Percentiles rank a stretch among this genome's conserved stretches.
These are phyloP conservation scores for Pandemis corylana DNA, from an alignment of 2,888 invertebrate genomes.

Conservation along the genomic window DNA sequence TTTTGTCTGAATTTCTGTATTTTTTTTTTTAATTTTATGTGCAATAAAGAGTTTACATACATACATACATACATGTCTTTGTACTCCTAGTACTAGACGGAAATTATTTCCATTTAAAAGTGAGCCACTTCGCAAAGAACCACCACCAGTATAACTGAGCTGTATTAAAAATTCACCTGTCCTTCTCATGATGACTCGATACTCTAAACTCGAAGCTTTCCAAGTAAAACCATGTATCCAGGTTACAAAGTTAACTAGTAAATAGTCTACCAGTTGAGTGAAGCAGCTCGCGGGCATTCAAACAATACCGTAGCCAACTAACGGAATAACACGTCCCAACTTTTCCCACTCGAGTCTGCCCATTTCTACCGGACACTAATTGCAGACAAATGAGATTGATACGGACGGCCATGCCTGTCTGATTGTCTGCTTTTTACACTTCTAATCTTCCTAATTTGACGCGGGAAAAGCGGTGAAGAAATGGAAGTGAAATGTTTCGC, in stretches of 20 bases:
- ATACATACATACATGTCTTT: no score
- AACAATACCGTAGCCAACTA: conserved; percentile 43
- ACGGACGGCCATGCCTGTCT: conserved; percentile 59
- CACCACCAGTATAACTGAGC: no score
- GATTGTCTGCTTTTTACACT: conserved; percentile 46
- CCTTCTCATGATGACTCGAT: no score
- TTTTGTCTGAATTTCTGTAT: no score
- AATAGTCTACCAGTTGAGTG: neutral
- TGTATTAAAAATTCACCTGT: no score
- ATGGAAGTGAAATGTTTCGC: conserved; percentile 39
- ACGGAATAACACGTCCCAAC: conserved; percentile 55
- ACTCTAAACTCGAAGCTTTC: no score
- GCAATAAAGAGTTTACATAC: no score
- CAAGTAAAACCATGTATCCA: no score
- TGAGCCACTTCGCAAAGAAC: no score
- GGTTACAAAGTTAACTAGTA: neutral
- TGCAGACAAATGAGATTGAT: conserved; percentile 75
- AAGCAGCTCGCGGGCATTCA: conserved; percentile 44
- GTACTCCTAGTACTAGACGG: no score
- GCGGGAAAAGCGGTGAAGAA: conserved; percentile 45
- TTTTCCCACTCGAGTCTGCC: conserved; percentile 62
- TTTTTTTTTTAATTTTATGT: no score
- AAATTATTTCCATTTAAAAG: no score
- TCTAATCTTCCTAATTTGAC: conserved; percentile 51
- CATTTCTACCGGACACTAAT: conserved; percentile 54